Conservation (phyloP, 2,113 vertebrate genomes). For the Sisor rabdophorus region DNA sequence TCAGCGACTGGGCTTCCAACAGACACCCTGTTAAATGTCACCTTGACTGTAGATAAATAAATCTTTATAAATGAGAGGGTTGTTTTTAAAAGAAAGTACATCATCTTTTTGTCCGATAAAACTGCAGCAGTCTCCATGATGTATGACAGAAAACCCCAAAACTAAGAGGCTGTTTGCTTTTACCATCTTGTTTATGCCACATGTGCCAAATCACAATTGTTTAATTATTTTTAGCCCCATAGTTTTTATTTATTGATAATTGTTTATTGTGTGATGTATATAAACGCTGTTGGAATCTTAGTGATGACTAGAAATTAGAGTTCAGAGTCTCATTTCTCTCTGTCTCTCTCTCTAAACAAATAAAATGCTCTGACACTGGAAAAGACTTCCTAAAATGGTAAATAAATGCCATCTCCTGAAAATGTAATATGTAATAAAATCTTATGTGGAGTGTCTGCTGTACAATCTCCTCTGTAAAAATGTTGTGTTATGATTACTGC, state of each 20-base stretch:
- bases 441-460: background rate
- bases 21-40: constrained; percentile 23
- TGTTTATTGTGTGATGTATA: background rate
- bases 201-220: background rate
- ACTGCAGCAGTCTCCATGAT: background rate
- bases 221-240: background rate
- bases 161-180: background rate
- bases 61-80: background rate
- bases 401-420: background rate
- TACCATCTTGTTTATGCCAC: background rate
- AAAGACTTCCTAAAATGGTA: background rate
- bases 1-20: background rate
- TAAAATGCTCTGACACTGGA: background rate
- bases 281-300: background rate
- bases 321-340: background rate
- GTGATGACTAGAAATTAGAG: too few relatives aligned
- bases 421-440: background rate
- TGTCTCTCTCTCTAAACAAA: background rate
- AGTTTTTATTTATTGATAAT: background rate
- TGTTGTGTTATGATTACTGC: background rate
- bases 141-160: background rate
- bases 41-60: constrained; percentile 17
- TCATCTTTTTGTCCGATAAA: constrained; percentile 51
- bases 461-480: background rate
- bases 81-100: constrained; percentile 25